phyloP scores from a whole-genome alignment of 2,888 invertebrate species.

The Phymatocera aterrima region DNA sequence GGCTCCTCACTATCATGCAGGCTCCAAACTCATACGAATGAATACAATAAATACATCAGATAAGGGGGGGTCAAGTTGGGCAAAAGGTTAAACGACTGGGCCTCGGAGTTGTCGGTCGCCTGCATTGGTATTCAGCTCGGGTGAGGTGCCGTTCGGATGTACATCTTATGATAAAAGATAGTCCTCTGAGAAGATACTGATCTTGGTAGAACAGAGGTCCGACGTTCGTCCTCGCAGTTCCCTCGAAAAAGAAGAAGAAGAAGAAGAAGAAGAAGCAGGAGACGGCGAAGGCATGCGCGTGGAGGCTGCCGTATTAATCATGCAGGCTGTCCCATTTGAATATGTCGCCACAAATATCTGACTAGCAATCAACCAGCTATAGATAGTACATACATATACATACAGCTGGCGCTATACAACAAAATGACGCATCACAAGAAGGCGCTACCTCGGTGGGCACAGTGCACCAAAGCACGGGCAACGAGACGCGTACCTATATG shows the following conservation, averaged over 20 bases:
- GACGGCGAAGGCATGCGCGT: neutral
- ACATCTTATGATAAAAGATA: constrained; percentile 37
- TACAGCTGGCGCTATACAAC: neutral
- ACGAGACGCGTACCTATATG: constrained; percentile 3
- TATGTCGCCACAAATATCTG: constrained; percentile 44
- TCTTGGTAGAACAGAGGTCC: constrained; percentile 17
- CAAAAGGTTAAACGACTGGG: constrained; percentile 15
- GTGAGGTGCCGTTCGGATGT: constrained; percentile 36
- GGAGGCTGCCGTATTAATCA: constrained; percentile 42
- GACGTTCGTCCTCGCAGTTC: constrained; percentile 9
- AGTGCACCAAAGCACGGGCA: constrained; percentile 28
- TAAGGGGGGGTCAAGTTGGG: constrained; percentile 25
- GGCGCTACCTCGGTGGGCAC: constrained; percentile 28
- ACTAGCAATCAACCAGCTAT: constrained; percentile 32
- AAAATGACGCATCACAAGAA: constrained; percentile 36
- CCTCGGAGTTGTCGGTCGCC: neutral
- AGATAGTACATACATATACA: neutral
- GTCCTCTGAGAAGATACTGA: constrained; percentile 30
- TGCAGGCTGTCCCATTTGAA: constrained; percentile 43
- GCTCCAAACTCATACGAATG: neutral
- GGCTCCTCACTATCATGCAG: neutral
- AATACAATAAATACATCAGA: neutral
- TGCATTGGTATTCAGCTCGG: constrained; percentile 25
- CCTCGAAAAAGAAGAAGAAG: neutral
- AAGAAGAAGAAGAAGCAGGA: neutral